Evolutionary conservation across 2,113 vertebrate genomes (phyloP).

Genomic region (Sceloporus undulatus): DNA sequence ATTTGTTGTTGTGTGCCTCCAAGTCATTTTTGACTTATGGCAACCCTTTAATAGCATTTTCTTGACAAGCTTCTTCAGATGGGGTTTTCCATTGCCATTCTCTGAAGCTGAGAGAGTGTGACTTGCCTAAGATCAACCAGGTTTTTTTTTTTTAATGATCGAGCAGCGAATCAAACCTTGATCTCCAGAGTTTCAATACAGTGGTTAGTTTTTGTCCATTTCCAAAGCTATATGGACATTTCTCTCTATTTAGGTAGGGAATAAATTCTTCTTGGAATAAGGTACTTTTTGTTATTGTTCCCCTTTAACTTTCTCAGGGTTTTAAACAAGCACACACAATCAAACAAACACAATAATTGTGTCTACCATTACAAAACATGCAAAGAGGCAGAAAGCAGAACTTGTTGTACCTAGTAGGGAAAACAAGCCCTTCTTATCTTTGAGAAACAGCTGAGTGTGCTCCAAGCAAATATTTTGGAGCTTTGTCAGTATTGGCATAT

Average conservation of each 20-base stretch:
- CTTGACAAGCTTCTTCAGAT: no score
- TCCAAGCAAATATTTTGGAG: conserved; percentile 43
- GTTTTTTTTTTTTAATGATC: no score
- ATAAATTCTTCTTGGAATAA: background rate
- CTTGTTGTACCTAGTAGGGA: conserved; percentile 1
- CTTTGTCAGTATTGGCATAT: background rate
- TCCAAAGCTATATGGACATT: background rate
- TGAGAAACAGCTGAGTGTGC: conserved; percentile 30
- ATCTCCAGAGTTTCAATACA: no score
- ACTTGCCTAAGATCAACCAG: no score
- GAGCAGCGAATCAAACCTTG: no score
- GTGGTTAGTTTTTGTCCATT: no score
- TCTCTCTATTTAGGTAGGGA: background rate
- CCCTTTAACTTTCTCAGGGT: background rate
- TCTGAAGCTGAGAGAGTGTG: no score
- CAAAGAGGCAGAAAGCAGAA: background rate
- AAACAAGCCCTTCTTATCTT: conserved; percentile 26
- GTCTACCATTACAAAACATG: background rate
- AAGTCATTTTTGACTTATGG: no score
- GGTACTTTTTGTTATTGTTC: fast-evolving
- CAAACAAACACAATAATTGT: background rate
- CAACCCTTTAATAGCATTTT: no score
- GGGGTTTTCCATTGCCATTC: no score
- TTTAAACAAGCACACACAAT: background rate
- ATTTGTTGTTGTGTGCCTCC: no score